Conservation (phyloP, 2,113 vertebrate species). For the Catagonus wagneri region DNA sequence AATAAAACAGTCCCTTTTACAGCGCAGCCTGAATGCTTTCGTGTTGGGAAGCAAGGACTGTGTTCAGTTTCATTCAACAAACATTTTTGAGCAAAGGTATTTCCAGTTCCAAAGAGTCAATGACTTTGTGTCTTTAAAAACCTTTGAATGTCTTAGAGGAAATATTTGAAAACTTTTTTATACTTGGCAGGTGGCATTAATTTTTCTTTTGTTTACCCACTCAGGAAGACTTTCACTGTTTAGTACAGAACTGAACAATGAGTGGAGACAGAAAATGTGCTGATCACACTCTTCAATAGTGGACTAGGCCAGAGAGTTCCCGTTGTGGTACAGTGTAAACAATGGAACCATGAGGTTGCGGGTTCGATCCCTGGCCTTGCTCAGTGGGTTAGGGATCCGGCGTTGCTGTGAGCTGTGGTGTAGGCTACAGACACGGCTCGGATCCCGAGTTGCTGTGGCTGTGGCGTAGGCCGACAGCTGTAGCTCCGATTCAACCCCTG, state of each 20-base stretch:
- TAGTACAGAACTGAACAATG: neutral
- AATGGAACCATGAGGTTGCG: too few relatives aligned
- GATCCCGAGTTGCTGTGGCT: too few relatives aligned
- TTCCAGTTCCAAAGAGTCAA: slow-evolving; percentile 36
- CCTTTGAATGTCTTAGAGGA: slow-evolving; percentile 36
- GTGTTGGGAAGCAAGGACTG: neutral
- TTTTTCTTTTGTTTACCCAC: neutral
- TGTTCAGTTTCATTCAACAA: slow-evolving; percentile 59
- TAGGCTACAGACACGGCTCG: too few relatives aligned
- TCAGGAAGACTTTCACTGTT: slow-evolving; percentile 52
- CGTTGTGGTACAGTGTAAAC: too few relatives aligned
- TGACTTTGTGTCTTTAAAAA: slow-evolving; percentile 59
- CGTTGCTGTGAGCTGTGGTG: too few relatives aligned
- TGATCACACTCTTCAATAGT: accelerated
- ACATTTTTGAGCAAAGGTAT: slow-evolving; percentile 21
- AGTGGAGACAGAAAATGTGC: neutral
- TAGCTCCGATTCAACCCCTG: too few relatives aligned
- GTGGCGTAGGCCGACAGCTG: too few relatives aligned
- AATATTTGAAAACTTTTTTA: slow-evolving; percentile 55
- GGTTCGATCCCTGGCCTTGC: too few relatives aligned
- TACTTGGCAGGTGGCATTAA: slow-evolving; percentile 45
- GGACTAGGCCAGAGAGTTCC: too few relatives aligned
- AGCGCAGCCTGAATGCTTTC: neutral
- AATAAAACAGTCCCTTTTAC: neutral
- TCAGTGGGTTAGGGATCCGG: too few relatives aligned